Conservation (phyloP, 2,797 vertebrate genomes). For the Rhinophrynus dorsalis region DNA sequence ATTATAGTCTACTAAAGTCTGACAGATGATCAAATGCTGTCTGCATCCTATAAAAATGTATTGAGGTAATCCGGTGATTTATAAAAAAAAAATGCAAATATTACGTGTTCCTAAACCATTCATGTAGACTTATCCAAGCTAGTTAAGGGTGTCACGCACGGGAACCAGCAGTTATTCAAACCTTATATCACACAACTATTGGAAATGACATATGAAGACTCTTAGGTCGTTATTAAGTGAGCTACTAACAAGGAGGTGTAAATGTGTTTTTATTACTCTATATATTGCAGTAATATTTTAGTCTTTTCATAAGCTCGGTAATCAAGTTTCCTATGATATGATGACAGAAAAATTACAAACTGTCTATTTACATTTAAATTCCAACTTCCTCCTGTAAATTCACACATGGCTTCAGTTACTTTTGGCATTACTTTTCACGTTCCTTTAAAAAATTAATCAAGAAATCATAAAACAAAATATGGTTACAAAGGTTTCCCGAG, state of each 20-base stretch:
- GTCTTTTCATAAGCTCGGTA: slow-evolving; percentile 66
- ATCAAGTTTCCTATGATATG: slow-evolving; percentile 64
- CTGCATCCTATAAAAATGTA: too few relatives aligned
- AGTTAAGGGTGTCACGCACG: neutral
- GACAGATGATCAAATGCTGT: too few relatives aligned
- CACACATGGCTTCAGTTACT: slow-evolving; percentile 67
- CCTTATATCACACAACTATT: slow-evolving; percentile 38
- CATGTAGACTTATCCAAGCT: neutral
- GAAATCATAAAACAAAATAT: slow-evolving; percentile 70
- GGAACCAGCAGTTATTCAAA: neutral
- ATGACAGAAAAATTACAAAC: slow-evolving; percentile 67
- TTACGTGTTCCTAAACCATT: neutral
- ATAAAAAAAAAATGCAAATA: neutral
- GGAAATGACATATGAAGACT: slow-evolving; percentile 67
- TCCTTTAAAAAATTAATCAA: slow-evolving; percentile 67
- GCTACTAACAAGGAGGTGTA: slow-evolving; percentile 65
- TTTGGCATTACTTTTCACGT: slow-evolving; percentile 69
- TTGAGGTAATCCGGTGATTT: neutral
- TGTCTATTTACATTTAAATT: slow-evolving; percentile 71
- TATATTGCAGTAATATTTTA: slow-evolving; percentile 60
- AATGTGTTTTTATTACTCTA: slow-evolving; percentile 68
- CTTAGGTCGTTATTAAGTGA: slow-evolving; percentile 61
- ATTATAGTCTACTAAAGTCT: too few relatives aligned
- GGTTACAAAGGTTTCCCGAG: slow-evolving; percentile 66
- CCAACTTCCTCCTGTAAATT: slow-evolving; percentile 67